Evolutionary conservation across 2,797 vertebrate species (phyloP).

Genomic region (Apodemus agrarius): DNA sequence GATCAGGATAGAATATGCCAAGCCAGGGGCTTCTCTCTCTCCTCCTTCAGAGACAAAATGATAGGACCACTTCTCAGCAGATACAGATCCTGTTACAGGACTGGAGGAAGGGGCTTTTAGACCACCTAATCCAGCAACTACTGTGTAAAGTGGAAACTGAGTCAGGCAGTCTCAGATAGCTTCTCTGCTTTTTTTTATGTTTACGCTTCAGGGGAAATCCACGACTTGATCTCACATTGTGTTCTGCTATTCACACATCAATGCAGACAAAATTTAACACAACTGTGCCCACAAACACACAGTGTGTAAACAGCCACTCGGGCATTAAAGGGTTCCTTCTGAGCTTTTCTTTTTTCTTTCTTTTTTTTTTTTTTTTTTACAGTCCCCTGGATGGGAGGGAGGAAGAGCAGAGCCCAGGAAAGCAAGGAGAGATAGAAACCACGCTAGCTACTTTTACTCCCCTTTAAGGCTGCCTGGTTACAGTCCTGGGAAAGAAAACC

Average conservation of each 20-base stretch:
- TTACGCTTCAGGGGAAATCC: neutral
- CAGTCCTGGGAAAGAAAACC: constrained; percentile 82
- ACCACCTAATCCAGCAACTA: neutral
- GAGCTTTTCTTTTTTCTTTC: constrained; percentile 13
- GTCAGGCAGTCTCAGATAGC: neutral
- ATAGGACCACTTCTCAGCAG: neutral
- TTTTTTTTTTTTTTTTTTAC: constrained; percentile 48
- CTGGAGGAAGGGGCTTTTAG: neutral
- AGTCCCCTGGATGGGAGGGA: neutral
- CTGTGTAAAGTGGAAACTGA: constrained; percentile 48
- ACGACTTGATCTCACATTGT: neutral
- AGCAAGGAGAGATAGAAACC: constrained; percentile 63
- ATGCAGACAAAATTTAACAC: neutral
- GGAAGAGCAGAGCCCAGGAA: neutral
- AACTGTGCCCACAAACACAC: neutral
- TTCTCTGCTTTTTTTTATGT: neutral
- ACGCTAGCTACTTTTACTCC: constrained; percentile 79
- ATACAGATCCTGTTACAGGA: fast-evolving
- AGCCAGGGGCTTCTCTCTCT: neutral
- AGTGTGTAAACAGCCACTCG: neutral
- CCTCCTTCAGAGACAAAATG: neutral
- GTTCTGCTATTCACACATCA: constrained; percentile 12
- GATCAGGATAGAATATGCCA: neutral
- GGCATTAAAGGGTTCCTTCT: neutral
- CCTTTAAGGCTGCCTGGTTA: constrained; percentile 86